Conservation (phyloP, 2,888 invertebrate species). For the Didymodactylos carnosus region DNA sequence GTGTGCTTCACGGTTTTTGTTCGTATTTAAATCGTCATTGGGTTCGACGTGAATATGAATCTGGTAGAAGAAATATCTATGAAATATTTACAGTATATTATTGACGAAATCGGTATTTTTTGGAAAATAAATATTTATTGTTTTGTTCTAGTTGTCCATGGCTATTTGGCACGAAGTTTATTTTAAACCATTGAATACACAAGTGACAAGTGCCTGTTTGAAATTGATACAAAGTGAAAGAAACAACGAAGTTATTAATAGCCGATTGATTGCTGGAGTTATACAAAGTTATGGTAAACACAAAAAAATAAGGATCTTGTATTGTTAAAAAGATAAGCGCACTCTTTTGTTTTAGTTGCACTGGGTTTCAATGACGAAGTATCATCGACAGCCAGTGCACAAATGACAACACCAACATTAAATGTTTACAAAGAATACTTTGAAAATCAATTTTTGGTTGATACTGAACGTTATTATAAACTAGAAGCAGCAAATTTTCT, state of each 20-base stretch:
- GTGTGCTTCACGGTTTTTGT: conserved; percentile 88
- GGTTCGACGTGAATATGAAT: conserved; percentile 94
- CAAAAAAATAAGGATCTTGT: too few species aligned
- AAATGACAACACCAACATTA: conserved; percentile 22
- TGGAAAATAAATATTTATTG: conserved; percentile 15
- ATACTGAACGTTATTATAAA: conserved; percentile 81
- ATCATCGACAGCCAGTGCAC: neutral
- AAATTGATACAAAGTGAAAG: conserved; percentile 87
- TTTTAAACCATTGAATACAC: conserved; percentile 75
- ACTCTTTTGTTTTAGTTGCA: conserved; percentile 22
- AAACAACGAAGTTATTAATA: conserved; percentile 87
- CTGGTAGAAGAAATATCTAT: conserved; percentile 84
- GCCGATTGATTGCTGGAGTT: conserved; percentile 84
- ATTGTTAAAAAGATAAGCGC: neutral
- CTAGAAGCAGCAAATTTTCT: conserved; percentile 83
- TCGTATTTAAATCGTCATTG: conserved; percentile 91
- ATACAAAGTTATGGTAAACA: conserved; percentile 69
- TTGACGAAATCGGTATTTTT: neutral
- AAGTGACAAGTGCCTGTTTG: conserved; percentile 86
- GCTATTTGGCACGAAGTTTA: conserved; percentile 91
- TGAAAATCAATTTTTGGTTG: conserved; percentile 77
- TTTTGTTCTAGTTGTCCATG: conserved; percentile 51
- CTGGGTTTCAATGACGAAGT: conserved; percentile 58
- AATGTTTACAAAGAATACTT: conserved; percentile 45
- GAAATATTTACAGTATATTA: conserved; percentile 62